phyloP scores from a whole-genome alignment of 2,113 vertebrate genomes.

The Chrysemys picta region DNA sequence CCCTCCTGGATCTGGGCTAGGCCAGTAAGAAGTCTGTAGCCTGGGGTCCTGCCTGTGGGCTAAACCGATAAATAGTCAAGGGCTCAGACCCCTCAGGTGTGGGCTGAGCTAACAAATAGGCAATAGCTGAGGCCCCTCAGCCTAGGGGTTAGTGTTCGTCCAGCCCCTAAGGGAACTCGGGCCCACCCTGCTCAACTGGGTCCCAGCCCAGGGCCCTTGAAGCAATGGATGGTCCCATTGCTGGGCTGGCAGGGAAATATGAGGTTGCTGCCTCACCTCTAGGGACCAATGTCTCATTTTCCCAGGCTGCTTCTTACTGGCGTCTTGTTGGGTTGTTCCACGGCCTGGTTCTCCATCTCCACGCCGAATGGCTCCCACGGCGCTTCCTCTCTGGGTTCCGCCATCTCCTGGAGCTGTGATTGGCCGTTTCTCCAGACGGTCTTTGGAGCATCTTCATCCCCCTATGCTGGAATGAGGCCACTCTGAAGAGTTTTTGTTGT shows the following conservation, averaged over 20 bases:
- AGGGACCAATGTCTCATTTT: background rate
- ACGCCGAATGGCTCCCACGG: background rate
- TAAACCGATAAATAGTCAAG: background rate
- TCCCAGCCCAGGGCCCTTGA: background rate
- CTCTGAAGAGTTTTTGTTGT: background rate
- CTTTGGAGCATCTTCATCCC: background rate
- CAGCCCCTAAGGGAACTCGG: background rate
- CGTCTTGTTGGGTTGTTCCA: background rate
- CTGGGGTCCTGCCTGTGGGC: too few species aligned
- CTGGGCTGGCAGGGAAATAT: background rate
- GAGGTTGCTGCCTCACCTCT: background rate
- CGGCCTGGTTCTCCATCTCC: background rate
- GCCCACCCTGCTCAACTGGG: background rate
- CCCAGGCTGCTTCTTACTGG: background rate
- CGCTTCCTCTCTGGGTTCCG: background rate
- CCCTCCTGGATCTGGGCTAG: background rate
- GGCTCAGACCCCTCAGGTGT: too few species aligned
- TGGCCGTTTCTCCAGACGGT: background rate
- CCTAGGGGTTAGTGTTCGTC: background rate
- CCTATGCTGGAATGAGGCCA: background rate
- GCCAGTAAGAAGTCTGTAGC: background rate
- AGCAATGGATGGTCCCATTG: background rate
- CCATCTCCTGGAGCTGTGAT: background rate
- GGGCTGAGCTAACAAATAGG: too few species aligned
- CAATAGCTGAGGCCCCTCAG: background rate